Evolutionary conservation across 2,888 invertebrate species (phyloP), one percentile per base, ranked within the genome.

Genomic region (Plagodis pulveraria): DNA sequence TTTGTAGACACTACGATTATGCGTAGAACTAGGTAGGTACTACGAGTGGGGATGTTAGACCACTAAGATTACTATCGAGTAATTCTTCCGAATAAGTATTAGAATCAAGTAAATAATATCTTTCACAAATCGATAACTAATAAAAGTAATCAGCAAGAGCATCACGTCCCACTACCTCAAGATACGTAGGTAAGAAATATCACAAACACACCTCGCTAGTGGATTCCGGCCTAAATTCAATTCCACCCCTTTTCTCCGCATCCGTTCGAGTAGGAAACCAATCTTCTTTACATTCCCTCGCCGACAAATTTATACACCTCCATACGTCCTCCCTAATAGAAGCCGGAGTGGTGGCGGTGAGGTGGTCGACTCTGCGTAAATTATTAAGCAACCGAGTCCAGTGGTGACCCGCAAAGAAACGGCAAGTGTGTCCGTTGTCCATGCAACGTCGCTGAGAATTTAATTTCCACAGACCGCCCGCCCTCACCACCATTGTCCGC

Each of bases 271-370:
- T 83, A 84, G 80, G 87, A 88, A 91, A 90, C 86, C 89, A 90
- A 91, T 89, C 89, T 90, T 87, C 89, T 89, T 89, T 89, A 89
- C 89, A 89, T 90, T 90, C 88, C 86, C 87, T 86, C 80, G 89
- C 82, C 87, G 89, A 90, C 88, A 88, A 91, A 90, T 90, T 89
- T 91, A 91, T 89, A 88, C 87, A 86, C 83, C 83, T 85, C 86
- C 85, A 84, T 86, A 86, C 85, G 84, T 88, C 84, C 83, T 78
- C 80, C 80, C 81, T 84, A 84, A 84, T 81, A 83, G 81, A 72
- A 56, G 76, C 55, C 72, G 76, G 73, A 66, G 71, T 62, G 59
- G 66, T 51, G 74, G 56, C 69, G 61, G 63, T 40, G 63, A 58
- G 63, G 63, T 58, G 55, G 55, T 64, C 67, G 72, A 65, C 63